Percentiles rank a stretch among this genome's conserved stretches.
These are phyloP conservation scores for Orchesella cincta DNA, from an alignment of 1,140 invertebrate species.

Conservation along the genomic window DNA sequence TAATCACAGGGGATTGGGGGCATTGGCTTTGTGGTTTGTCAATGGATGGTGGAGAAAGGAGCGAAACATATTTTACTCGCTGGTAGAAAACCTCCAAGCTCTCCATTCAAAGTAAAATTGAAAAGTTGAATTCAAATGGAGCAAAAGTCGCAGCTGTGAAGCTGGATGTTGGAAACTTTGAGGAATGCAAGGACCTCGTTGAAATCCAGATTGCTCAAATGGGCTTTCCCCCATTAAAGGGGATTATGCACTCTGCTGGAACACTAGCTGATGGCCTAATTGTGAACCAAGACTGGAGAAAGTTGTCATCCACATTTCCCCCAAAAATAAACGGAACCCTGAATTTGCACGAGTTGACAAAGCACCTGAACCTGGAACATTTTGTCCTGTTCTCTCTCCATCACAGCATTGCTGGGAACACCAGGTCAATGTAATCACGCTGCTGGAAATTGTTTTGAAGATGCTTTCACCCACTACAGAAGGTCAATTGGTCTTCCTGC, in stretches of 20 bases:
- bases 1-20: slow-evolving; percentile 6
- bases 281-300: not conserved
- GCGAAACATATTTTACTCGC: not conserved
- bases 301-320: not conserved
- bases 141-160: not conserved
- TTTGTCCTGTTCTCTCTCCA: not conserved
- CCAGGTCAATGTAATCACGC: not conserved
- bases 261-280: not conserved
- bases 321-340: not conserved
- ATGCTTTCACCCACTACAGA: slow-evolving; percentile 7
- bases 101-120: not conserved
- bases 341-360: slow-evolving; percentile 1
- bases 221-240: not conserved
- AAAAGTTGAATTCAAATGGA: not conserved
- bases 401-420: not conserved
- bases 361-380: not conserved
- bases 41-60: slow-evolving; percentile 9
- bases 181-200: not conserved
- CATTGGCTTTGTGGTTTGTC: slow-evolving; percentile 11
- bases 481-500: not conserved
- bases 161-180: not conserved
- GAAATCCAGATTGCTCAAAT: not conserved
- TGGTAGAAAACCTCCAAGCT: not conserved
- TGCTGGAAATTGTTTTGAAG: not conserved
- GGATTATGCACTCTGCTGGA: not conserved